Evolutionary conservation across 2,797 vertebrate species (phyloP), one percentile per base, ranked within the genome.

Genomic region (Eremophila alpestris): DNA sequence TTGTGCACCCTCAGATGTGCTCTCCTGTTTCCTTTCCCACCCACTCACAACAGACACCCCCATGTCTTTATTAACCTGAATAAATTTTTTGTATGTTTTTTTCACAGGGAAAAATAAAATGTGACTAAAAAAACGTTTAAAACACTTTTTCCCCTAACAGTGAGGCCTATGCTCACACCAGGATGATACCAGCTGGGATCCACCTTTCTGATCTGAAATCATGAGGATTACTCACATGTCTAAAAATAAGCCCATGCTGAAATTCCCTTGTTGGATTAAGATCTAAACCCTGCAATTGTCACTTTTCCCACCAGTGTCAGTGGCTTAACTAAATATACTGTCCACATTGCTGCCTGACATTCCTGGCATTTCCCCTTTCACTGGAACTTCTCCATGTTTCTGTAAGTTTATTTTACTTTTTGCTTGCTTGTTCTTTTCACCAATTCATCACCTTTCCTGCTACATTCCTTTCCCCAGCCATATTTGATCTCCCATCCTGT

Each of bases 281-380:
- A 78, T 32, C 67, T 91, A 75, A 95, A 22, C 46, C 54, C 83
- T 89, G 52, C 78, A 90, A 73, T 94, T 94, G 92, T 92, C 94
- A 76, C 74, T 93, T 87, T 79, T 69, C 63, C 83, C 77, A 68
- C 52, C 54, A 75, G 78, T 89, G 75, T 74, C 74, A 64, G 41
- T 88, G 85, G 38, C 76, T 94, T 91, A 70, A 77, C 62, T 84
- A 83, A 94, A 90, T 88, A 92, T 40, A 81, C 54, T 15, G 4
- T 55, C 77, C 13, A 7, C 56, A 68, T 30, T 2, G 4, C 11
- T 12, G 43, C 63, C 52, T 89, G 73, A 29, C 24, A 5, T 74
- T 94, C 56, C 41, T 60, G 26, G 29, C 36, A 40, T 93, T 93
- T 75, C 69, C 38, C n/a, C 14, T 34, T 89, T 87, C 65, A 58